Base-by-base conservation (phyloP, 1,140 invertebrate genomes). In the Calliphora vicina region DNA sequence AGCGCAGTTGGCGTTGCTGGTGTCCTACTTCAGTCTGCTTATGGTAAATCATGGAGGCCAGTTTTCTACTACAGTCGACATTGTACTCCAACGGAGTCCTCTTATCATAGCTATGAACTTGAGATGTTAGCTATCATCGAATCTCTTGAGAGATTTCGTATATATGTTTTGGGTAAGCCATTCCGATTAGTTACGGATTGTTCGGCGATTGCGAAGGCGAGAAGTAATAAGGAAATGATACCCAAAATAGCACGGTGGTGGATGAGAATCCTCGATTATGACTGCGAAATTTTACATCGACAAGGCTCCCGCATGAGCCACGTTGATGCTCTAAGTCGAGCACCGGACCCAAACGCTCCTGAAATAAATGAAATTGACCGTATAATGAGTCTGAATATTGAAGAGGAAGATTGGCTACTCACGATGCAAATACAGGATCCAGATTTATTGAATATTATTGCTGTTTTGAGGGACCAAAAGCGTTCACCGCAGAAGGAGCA, bases 141-240 rank as follows among this genome's bases (percentile, higher is more conserved):
- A 72, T 82, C 85, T 0, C 43, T 91, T 0, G 87, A 89, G 82
- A 82, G 84, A 26, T 91, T 91, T 67, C 85, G 88, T 20, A 84
- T 87, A 12, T 90, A 88, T 71, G 43, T 91, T 15, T 17, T 90
- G n/a, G 89, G 88, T 1, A 88, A 88, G n/a, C 67, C 74, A 12
- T 92, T 91, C 74, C 88, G 74, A 76, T 86, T 88, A 72, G 86
- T 90, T 67, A 91, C 82, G 2, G 91, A 86, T 87, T 91, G 91
- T 82, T 88, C 87, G 45, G 89, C 90, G 2, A 87, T 92, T 2
- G 82, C 85, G 17, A 78, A 13, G 84, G 86, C 76, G 91, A 91
- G 0, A 80, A 91, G 23, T 17, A 90, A 90, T 85, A 90, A 89
- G 80, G 88, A 91, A 82, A 57, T 91, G 8, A 84, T 86, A 27